Conservation (phyloP, 2,888 invertebrate genomes). For the Eupithecia tripunctaria region DNA sequence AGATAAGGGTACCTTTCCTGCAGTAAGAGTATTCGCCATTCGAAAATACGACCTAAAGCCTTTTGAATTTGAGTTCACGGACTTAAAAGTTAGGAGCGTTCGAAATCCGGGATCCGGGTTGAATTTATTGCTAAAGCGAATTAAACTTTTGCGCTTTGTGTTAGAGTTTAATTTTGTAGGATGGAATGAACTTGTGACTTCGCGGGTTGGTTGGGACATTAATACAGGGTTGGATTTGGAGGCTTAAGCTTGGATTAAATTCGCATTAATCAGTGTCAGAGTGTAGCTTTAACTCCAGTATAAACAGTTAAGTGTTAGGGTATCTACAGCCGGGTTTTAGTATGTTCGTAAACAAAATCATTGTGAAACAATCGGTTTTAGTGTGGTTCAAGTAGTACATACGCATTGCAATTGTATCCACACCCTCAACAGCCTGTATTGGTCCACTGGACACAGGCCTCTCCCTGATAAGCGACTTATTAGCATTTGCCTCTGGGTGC, state of each 20-base stretch:
- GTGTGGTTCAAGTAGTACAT: too few relatives aligned
- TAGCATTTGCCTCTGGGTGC: too few relatives aligned
- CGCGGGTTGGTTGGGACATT: conserved; percentile 81
- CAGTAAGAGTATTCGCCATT: conserved; percentile 48
- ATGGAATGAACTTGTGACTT: conserved; percentile 67
- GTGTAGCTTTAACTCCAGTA: conserved; percentile 81
- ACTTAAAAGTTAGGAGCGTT: conserved; percentile 73
- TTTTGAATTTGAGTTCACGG: conserved; percentile 76
- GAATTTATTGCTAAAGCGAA: conserved; percentile 47
- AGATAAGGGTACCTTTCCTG: conserved; percentile 44
- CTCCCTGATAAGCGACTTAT: too few relatives aligned
- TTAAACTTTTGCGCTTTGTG: conserved; percentile 48
- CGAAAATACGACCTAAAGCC: conserved; percentile 70
- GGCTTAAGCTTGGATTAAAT: conserved; percentile 87
- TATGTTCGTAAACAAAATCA: conserved; percentile 54
- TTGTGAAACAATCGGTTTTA: neutral
- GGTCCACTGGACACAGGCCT: too few relatives aligned
- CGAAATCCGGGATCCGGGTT: conserved; percentile 57
- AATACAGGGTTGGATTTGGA: conserved; percentile 84
- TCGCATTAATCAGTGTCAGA: conserved; percentile 89
- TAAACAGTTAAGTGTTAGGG: conserved; percentile 85
- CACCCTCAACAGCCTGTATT: too few relatives aligned
- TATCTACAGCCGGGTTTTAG: conserved; percentile 58
- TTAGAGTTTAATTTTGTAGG: conserved; percentile 62
- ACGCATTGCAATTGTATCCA: too few relatives aligned